These are phyloP conservation scores for Poeciliopsis turneri DNA, from an alignment of 2,797 vertebrate species.

Conservation along the genomic window DNA sequence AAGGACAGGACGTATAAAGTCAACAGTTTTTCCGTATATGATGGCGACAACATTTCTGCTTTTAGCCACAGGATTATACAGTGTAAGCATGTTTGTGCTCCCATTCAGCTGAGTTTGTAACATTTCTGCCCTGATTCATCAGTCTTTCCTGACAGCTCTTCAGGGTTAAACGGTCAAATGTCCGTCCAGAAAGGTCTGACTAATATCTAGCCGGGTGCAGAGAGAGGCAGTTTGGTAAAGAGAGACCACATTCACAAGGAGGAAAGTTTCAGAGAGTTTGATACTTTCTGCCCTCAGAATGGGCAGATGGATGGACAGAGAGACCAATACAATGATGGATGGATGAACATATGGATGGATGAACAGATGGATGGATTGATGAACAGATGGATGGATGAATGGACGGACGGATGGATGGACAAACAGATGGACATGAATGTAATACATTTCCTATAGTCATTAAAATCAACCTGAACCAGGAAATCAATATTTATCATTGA, in stretches of 20 bases:
- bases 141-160: slow-evolving; percentile 3
- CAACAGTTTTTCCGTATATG: not conserved
- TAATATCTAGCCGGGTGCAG: slow-evolving; percentile 24
- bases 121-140: slow-evolving; percentile 21
- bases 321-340: too few species aligned
- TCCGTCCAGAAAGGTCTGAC: slow-evolving; percentile 36
- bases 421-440: not conserved
- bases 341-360: not conserved
- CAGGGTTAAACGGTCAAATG: slow-evolving; percentile 26
- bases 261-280: slow-evolving; percentile 3
- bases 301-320: too few species aligned
- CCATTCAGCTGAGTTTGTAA: not conserved
- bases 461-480: not conserved
- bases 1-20: not conserved
- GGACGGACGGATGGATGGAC: too few species aligned
- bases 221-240: not conserved
- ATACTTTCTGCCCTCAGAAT: not conserved
- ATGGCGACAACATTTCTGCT: not conserved
- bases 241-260: slow-evolving; percentile 1
- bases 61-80: not conserved
- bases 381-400: fast-evolving
- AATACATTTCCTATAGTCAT: not conserved
- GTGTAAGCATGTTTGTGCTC: not conserved
- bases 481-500: not conserved
- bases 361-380: too few species aligned